Evolutionary conservation across 1,140 invertebrate genomes (phyloP), one percentile per base, ranked within the genome.

Genomic region (Eurosta solidaginis): DNA sequence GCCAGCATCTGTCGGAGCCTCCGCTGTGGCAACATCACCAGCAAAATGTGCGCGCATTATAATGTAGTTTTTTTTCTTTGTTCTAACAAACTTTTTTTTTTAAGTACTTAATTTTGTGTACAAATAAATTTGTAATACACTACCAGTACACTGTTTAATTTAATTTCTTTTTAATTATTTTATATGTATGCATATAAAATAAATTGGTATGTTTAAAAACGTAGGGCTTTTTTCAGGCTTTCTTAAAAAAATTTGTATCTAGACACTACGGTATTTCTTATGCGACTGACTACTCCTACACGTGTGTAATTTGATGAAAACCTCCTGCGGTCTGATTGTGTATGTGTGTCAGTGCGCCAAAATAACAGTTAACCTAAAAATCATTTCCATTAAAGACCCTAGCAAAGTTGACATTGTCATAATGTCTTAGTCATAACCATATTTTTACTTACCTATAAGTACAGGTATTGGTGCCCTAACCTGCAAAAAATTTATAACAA

Each of bases 41-140:
- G 85, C 85, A 78, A 87, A 87, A 79, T 84, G 83, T n/a, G 85
- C 85, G 36, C 84, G 84, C 85, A 87, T 87, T 81, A 81, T 83
- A 54, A 7, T 68, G 50, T 29, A 17, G n/a, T 54, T 74, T 73
- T 78, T 73, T 59, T 59, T 7, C 20, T 59, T 7, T n/a, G n/a
- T n/a, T n/a, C n/a, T n/a, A 68, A 33, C 22, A 36, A 27, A 20
- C 33, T 6, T n/a, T 20, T 52, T 22, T 17, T 49, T 49, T n/a
- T n/a, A n/a, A n/a, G n/a, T n/a, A 49, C 4, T 49, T 2, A 49
- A 49, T 49, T 49, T 49, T 17, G n/a, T 22, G 7, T 52, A 20
- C n/a, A 68, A 40, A 40, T 68, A 22, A 68, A 12, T 40, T 68
- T 20, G n/a, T 42, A 22, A 36, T n/a, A n/a, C n/a, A n/a, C n/a